phyloP scores from a whole-genome alignment of 1,140 invertebrate species.

The Catajapyx aquilonaris region DNA sequence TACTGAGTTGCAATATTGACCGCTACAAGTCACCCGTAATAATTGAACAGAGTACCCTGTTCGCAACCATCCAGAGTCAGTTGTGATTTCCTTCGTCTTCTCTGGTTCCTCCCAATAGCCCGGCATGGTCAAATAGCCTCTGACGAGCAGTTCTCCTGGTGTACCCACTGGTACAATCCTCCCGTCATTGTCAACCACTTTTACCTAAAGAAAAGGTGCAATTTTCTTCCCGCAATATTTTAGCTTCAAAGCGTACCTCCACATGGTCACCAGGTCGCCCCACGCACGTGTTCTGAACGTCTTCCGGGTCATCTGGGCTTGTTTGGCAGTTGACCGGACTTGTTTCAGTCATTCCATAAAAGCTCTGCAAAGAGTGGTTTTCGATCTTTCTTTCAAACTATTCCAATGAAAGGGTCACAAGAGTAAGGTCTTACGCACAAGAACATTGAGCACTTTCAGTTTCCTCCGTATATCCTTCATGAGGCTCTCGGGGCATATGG shows the following conservation, averaged over 20 bases:
- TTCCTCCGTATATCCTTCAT: conserved; percentile 37
- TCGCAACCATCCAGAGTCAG: conserved; percentile 30
- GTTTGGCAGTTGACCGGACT: conserved; percentile 53
- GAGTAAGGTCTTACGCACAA: no score
- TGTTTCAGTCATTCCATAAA: conserved; percentile 76
- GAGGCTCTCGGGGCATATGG: conserved; percentile 48
- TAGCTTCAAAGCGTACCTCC: no score
- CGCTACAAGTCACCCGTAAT: conserved; percentile 59
- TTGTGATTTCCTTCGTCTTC: conserved; percentile 29
- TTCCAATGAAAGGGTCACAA: no score
- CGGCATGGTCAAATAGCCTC: conserved; percentile 31
- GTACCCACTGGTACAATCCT: conserved; percentile 25
- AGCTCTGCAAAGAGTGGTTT: conserved; percentile 42
- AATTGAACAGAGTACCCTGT: conserved; percentile 46
- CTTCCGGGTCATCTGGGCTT: conserved; percentile 34
- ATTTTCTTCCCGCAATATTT: no score
- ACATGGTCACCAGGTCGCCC: conserved; percentile 54
- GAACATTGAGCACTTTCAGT: no score
- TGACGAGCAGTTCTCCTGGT: conserved; percentile 29
- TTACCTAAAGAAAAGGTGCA: no score
- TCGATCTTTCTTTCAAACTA: no score
- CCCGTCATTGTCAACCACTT: conserved; percentile 23
- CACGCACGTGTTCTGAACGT: conserved; percentile 47
- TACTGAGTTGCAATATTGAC: conserved; percentile 60
- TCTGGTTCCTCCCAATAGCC: conserved; percentile 33